A percentile compares a stretch with the other conserved stretches of the same genome.
Conservation (phyloP, 2,888 invertebrate genomes). For the Tortrix viridana region DNA sequence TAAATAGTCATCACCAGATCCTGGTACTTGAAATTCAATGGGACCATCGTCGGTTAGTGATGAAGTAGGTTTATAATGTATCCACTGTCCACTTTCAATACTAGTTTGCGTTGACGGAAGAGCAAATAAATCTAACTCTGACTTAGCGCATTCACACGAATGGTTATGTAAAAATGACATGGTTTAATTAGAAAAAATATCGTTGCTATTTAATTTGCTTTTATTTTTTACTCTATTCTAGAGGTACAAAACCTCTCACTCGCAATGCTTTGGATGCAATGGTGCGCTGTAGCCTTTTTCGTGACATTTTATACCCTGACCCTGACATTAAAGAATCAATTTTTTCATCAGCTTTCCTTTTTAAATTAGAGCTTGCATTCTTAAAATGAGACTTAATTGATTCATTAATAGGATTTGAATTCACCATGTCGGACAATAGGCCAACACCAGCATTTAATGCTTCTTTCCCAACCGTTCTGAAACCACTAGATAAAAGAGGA, state of each 20-base stretch:
- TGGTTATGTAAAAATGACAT: conserved; percentile 48
- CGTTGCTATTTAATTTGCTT: conserved; percentile 12
- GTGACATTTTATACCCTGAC: conserved; percentile 43
- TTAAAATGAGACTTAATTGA: conserved; percentile 39
- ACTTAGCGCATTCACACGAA: conserved; percentile 48
- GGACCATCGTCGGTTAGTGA: conserved; percentile 48
- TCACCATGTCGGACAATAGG: conserved; percentile 44
- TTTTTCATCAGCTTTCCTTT: conserved; percentile 44
- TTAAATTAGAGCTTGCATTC: conserved; percentile 40
- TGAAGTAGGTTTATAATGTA: conserved; percentile 48
- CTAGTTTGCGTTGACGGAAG: conserved; percentile 46
- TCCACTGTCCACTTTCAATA: conserved; percentile 45
- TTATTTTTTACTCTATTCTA: conserved; percentile 21
- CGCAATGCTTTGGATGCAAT: conserved; percentile 11
- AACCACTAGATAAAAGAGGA: conserved; percentile 45
- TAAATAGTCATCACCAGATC: conserved; percentile 49
- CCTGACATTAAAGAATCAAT: conserved; percentile 43
- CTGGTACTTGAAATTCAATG: conserved; percentile 48
- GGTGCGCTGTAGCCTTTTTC: conserved; percentile 4
- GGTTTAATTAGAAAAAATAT: conserved; percentile 42
- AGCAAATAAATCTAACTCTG: conserved; percentile 48
- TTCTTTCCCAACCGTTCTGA: conserved; percentile 44
- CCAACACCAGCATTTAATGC: conserved; percentile 45
- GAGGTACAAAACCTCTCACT: conserved; percentile 7
- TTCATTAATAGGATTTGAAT: conserved; percentile 34